A percentile compares a stretch with the other conserved stretches of the same genome.
Evolutionary conservation across 2,888 invertebrate genomes (phyloP).

Genomic region (Laspeyria flexula): DNA sequence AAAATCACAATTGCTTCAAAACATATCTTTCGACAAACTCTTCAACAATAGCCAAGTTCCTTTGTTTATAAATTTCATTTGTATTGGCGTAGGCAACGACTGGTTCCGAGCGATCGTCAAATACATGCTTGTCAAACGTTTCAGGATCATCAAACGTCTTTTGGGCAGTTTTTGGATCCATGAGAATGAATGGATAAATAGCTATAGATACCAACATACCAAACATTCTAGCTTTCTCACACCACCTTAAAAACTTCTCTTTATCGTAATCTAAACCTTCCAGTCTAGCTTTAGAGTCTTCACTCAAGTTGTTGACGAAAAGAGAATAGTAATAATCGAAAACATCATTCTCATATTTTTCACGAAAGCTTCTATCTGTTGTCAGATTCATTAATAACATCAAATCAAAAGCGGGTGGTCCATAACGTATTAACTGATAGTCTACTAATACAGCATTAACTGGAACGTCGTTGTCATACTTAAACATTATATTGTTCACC

Average conservation of each 20-base stretch:
- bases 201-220: conserved; percentile 41
- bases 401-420: conserved; percentile 71
- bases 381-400: conserved; percentile 61
- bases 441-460: conserved; percentile 64
- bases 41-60: conserved; percentile 56
- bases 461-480: conserved; percentile 56
- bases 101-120: conserved; percentile 49
- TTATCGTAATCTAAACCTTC: conserved; percentile 49
- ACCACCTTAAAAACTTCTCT: conserved; percentile 46
- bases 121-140: conserved; percentile 42
- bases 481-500: conserved; percentile 73
- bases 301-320: conserved; percentile 52
- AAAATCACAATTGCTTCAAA: background rate
- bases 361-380: conserved; percentile 59
- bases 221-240: conserved; percentile 52
- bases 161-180: conserved; percentile 50
- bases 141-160: conserved; percentile 51
- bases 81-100: conserved; percentile 47
- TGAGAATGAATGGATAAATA: conserved; percentile 50
- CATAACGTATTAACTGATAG: conserved; percentile 68
- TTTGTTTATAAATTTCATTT: conserved; percentile 43
- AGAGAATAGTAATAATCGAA: conserved; percentile 56
- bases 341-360: conserved; percentile 52
- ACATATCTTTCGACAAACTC: conserved; percentile 62
- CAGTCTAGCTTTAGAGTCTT: conserved; percentile 48